Percentiles rank a stretch among this genome's conserved stretches.
Conservation (phyloP, 2,888 invertebrate genomes). For the Camptogramma bilineatum region DNA sequence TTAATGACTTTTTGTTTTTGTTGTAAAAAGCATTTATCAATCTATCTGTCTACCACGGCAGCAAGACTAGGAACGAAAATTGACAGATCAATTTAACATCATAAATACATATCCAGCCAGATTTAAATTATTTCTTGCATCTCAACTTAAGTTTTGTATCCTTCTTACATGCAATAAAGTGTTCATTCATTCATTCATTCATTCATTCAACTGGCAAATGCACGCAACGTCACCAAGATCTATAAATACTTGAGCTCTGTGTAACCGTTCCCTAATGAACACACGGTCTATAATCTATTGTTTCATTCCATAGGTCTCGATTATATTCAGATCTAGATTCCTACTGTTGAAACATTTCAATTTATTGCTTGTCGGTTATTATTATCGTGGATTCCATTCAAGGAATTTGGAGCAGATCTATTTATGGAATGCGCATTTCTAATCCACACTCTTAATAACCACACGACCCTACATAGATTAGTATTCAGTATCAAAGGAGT, state of each 20-base stretch:
- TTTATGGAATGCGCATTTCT: constrained; percentile 8
- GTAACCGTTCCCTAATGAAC: neutral
- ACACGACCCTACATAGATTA: neutral
- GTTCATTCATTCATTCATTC: no score
- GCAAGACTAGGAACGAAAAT: no score
- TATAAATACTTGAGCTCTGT: neutral
- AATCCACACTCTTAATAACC: neutral
- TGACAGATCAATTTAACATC: no score
- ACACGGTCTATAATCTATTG: constrained; percentile 19
- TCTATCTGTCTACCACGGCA: no score
- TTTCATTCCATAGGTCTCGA: constrained; percentile 18
- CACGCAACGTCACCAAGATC: neutral
- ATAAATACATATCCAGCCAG: no score
- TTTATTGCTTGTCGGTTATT: constrained; percentile 24
- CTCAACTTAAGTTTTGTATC: no score
- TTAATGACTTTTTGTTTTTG: no score
- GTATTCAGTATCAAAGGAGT: no score
- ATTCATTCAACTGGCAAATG: no score
- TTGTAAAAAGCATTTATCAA: no score
- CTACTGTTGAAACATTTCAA: constrained; percentile 21
- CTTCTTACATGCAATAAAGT: no score
- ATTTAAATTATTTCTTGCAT: no score
- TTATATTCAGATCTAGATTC: constrained; percentile 18
- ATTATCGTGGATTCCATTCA: constrained; percentile 18
- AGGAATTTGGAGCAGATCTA: constrained; percentile 23